Percentiles rank a stretch among this genome's conserved stretches.
phyloP scores from a whole-genome alignment of 2,888 invertebrate genomes.

The Stomorhina lunata region DNA sequence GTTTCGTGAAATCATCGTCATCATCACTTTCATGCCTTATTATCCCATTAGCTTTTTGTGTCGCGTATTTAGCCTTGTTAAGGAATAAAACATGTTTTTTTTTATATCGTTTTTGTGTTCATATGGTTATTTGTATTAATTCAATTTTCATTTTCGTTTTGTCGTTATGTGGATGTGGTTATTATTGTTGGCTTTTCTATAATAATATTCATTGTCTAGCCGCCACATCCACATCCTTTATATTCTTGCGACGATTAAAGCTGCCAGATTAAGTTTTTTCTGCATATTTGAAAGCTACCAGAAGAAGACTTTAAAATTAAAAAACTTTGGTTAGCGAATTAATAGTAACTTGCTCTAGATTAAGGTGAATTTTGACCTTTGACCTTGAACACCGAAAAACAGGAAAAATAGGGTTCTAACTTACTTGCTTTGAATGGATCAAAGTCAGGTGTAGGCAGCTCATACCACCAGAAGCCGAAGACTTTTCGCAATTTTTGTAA shows the following conservation, averaged over 20 bases:
- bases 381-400: too few relatives aligned
- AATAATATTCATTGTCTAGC: slow-evolving; percentile 37
- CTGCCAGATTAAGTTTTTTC: background rate
- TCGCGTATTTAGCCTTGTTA: slow-evolving; percentile 50
- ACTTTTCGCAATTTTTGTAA: too few relatives aligned
- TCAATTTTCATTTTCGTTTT: slow-evolving; percentile 31
- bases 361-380: too few relatives aligned
- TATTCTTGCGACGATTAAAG: background rate
- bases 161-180: background rate
- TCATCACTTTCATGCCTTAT: slow-evolving; percentile 61
- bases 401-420: too few relatives aligned
- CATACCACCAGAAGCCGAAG: too few relatives aligned
- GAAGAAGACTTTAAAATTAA: background rate
- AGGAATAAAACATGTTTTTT: slow-evolving; percentile 60
- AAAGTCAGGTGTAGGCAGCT: too few relatives aligned
- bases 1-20: slow-evolving; percentile 60
- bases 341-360: too few relatives aligned
- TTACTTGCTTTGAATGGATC: too few relatives aligned
- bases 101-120: too few relatives aligned
- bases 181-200: slow-evolving; percentile 29
- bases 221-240: background rate
- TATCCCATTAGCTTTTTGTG: slow-evolving; percentile 61
- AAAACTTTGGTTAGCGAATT: too few relatives aligned
- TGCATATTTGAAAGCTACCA: too few relatives aligned
- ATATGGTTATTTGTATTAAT: too few relatives aligned